These are phyloP conservation scores for Drosophila sechellia DNA, from an alignment of 1,140 invertebrate genomes.

Conservation along the genomic window DNA sequence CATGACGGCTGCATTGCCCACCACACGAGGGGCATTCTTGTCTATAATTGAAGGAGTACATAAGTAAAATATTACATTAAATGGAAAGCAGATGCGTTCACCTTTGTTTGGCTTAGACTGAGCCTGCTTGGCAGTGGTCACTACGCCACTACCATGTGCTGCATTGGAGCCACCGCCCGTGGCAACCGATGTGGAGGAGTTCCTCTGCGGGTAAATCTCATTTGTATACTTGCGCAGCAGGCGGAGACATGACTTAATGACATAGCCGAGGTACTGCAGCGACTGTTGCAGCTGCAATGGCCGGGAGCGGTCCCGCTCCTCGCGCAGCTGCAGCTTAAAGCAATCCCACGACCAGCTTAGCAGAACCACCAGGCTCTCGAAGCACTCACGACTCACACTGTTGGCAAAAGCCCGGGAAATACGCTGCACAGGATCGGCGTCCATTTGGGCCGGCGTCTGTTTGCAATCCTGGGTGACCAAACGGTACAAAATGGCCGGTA, in stretches of 20 bases:
- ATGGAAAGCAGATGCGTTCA: background rate
- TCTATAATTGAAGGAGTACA: slow-evolving; percentile 29
- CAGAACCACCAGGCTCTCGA: slow-evolving; percentile 92
- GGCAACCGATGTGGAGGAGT: slow-evolving; percentile 8
- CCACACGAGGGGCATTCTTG: slow-evolving; percentile 45
- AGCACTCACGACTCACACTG: slow-evolving; percentile 92
- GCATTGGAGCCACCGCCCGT: slow-evolving; percentile 6
- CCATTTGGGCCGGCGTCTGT: slow-evolving; percentile 86
- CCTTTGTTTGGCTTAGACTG: slow-evolving; percentile 87
- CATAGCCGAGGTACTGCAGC: slow-evolving; percentile 94
- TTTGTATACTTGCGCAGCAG: slow-evolving; percentile 93
- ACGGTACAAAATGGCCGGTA: slow-evolving; percentile 96
- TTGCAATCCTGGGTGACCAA: slow-evolving; percentile 90
- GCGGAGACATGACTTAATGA: slow-evolving; percentile 92
- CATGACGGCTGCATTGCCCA: slow-evolving; percentile 28
- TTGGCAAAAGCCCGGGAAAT: slow-evolving; percentile 91
- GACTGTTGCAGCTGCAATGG: slow-evolving; percentile 85
- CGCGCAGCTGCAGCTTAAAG: slow-evolving; percentile 88
- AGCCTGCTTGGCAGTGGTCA: slow-evolving; percentile 86
- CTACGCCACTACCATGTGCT: slow-evolving; percentile 81
- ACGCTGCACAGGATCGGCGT: slow-evolving; percentile 90
- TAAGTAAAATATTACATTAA: background rate
- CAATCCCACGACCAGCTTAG: slow-evolving; percentile 93
- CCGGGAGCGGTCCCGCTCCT: slow-evolving; percentile 85
- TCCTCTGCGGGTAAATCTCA: slow-evolving; percentile 93